phyloP scores from a whole-genome alignment of 1,140 invertebrate genomes.

The Himalopsyche phryganea region DNA sequence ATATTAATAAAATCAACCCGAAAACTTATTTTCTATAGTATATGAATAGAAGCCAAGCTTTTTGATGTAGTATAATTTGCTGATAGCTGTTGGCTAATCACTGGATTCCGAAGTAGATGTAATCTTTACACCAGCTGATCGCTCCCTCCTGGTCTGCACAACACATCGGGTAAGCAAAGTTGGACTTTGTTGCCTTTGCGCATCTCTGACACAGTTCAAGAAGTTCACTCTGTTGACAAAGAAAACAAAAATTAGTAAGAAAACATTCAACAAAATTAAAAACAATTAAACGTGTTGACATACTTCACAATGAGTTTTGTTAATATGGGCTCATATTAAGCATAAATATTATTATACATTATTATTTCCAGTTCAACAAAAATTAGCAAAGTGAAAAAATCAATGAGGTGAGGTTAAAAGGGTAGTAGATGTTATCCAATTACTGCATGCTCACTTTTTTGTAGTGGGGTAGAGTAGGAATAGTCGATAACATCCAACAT shows the following conservation, averaged over 20 bases:
- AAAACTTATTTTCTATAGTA: no score
- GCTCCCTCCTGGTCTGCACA: slow-evolving; percentile 38
- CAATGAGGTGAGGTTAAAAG: neutral
- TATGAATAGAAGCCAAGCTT: no score
- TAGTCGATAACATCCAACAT: no score
- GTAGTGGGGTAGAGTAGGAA: no score
- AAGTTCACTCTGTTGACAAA: slow-evolving; percentile 36
- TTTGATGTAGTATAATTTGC: neutral
- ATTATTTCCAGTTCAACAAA: neutral
- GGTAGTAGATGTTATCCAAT: neutral
- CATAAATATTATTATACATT: neutral
- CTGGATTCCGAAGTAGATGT: slow-evolving; percentile 40
- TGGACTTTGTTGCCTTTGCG: slow-evolving; percentile 42
- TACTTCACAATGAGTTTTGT: neutral
- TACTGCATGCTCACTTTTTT: no score
- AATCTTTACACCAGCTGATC: slow-evolving; percentile 41
- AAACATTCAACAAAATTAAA: neutral
- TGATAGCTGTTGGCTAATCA: neutral
- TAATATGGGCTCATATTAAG: neutral
- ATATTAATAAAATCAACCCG: no score
- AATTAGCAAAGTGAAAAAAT: neutral
- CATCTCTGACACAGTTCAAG: slow-evolving; percentile 43
- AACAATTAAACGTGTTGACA: neutral
- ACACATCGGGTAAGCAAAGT: slow-evolving; percentile 43
- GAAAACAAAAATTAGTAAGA: slow-evolving; percentile 7